Percentiles rank a stretch among this genome's conserved stretches.
Conservation (phyloP, 1,140 invertebrate genomes). For the Cephus cinctus region DNA sequence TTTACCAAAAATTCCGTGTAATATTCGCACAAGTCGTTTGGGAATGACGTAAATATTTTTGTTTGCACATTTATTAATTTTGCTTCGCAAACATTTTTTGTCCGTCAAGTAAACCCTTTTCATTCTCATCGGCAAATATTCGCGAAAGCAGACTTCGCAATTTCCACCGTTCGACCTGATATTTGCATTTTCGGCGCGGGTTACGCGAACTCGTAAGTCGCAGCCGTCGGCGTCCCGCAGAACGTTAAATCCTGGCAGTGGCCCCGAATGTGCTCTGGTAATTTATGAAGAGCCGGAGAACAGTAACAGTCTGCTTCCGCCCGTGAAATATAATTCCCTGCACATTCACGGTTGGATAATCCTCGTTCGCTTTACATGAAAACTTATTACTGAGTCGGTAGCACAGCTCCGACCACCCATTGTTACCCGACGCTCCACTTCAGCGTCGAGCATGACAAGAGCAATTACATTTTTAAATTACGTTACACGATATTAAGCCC, state of each 20-base stretch:
- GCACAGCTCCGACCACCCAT: slow-evolving; percentile 24
- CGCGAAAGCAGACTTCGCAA: no score
- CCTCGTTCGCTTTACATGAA: slow-evolving; percentile 54
- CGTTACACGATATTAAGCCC: slow-evolving; percentile 55
- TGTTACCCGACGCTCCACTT: slow-evolving; percentile 29
- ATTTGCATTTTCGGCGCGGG: no score
- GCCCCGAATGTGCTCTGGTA: slow-evolving; percentile 32
- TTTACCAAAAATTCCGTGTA: no score
- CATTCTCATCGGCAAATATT: no score
- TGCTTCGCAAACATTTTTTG: no score
- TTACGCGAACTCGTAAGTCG: no score
- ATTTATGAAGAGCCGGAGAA: slow-evolving; percentile 46
- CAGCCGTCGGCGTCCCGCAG: no score
- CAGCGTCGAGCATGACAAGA: slow-evolving; percentile 47
- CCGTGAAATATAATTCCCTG: slow-evolving; percentile 56
- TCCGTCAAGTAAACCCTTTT: no score
- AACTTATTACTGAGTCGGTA: slow-evolving; percentile 53
- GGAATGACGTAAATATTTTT: no score
- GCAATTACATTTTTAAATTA: slow-evolving; percentile 58
- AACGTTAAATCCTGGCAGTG: slow-evolving; percentile 34
- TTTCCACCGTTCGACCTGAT: no score
- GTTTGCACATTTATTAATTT: no score
- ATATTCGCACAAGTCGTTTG: no score
- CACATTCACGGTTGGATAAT: slow-evolving; percentile 57
- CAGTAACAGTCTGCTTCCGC: slow-evolving; percentile 54